These are phyloP conservation scores for Onthophagus taurus DNA, from an alignment of 1,140 invertebrate genomes.

Conservation along the genomic window DNA sequence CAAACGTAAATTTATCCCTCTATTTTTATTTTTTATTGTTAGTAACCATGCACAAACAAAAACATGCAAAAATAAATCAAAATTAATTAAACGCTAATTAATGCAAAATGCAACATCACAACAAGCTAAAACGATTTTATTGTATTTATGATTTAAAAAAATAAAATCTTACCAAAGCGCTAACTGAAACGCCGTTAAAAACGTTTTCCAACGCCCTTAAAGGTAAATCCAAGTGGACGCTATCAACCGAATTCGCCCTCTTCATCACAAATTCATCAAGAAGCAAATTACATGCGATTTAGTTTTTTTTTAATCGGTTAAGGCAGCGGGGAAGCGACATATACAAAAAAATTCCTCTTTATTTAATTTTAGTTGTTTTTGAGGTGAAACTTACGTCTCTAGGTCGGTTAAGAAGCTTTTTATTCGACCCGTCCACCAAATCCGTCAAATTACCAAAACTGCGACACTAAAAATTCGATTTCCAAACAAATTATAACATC, in stretches of 20 bases:
- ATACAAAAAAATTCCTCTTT: too few species aligned
- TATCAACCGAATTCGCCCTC: not conserved
- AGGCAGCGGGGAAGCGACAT: too few species aligned
- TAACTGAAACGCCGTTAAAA: slow-evolving; percentile 46
- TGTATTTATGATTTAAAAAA: not conserved
- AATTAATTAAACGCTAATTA: not conserved
- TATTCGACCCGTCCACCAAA: slow-evolving; percentile 42
- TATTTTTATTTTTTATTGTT: slow-evolving; percentile 8
- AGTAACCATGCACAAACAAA: not conserved
- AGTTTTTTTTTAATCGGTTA: too few species aligned
- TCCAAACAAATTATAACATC: too few species aligned
- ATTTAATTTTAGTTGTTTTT: too few species aligned
- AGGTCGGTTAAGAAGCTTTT: too few species aligned
- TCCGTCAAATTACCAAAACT: slow-evolving; percentile 53
- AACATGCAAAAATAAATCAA: slow-evolving; percentile 6
- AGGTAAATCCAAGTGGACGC: slow-evolving; percentile 34
- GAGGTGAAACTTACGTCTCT: too few species aligned
- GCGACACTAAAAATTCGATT: too few species aligned
- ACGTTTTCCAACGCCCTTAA: slow-evolving; percentile 33
- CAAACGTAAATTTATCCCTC: slow-evolving; percentile 8
- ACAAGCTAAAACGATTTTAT: not conserved
- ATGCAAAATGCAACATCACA: not conserved
- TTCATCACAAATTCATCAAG: too few species aligned
- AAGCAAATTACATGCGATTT: too few species aligned
- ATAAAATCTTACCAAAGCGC: slow-evolving; percentile 46